Evolutionary conservation across 2,113 vertebrate genomes (phyloP), one percentile per base, ranked within the genome.

Genomic region (Donacobius atricapilla): DNA sequence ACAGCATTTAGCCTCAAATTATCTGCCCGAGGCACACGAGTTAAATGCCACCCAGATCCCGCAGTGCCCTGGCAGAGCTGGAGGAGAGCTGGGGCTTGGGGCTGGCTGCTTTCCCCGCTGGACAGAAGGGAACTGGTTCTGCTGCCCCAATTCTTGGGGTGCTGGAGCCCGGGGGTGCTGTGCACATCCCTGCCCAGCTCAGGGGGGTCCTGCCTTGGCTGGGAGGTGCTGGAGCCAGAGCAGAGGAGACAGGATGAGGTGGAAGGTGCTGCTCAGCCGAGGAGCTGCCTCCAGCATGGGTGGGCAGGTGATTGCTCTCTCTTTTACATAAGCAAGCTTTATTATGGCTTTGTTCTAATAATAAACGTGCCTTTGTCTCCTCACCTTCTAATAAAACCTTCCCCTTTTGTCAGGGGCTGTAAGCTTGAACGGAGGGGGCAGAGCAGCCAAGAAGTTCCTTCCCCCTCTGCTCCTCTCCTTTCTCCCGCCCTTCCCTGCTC

Each of bases 321-420:
- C 79, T 51, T 45, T 68, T 86, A 68, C 86, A 64, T 80, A 83
- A 83, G 69, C 42, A 11, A 81, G 69, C 20, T 87, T 85, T 65
- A 37, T 71, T 35, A 16, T 31, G 79, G 30, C 94, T 94, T 83
- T 72, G 89, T 96, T 94, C 94, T 88, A 96, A 90, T 72, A 80
- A 96, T 95, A 85, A 64, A 68, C 3, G 25, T 21, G 8, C 79
- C 61, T 17, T 83, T 88, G 79, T 92, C 89, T 92, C 86, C 27
- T 92, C 93, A 54, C 82, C 75, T 90, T 13, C 48, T 25, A 30
- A 75, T 15, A 44, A 85, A 93, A 15, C 83, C 86, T 53, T 76
- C 56, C 88, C 53, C 15, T 71, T 60, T 15, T 25, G 31, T 33
- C 6, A 70, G 68, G 85, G 94, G 69, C 72, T 93, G 94, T 22